Conservation (phyloP, 2,113 vertebrate species). For the Gavia stellata region DNA sequence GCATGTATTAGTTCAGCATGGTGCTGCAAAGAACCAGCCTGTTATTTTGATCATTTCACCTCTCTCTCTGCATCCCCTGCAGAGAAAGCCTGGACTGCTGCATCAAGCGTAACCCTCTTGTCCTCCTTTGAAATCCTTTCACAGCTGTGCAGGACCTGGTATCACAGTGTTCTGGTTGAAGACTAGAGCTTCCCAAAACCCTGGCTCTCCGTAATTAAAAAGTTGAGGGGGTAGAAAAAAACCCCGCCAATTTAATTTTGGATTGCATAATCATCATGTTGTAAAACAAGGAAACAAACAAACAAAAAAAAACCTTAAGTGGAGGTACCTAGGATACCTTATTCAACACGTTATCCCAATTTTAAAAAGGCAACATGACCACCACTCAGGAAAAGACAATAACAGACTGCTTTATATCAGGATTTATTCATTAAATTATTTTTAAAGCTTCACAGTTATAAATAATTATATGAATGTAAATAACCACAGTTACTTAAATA, state of each 20-base stretch:
- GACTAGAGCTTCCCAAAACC: background rate
- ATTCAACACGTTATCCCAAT: background rate
- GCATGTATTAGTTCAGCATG: background rate
- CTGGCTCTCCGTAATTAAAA: background rate
- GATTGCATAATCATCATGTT: background rate
- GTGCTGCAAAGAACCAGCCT: background rate
- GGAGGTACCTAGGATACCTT: background rate
- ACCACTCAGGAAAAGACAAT: background rate
- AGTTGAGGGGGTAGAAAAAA: background rate
- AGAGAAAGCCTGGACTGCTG: background rate
- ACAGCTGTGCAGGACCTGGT: fast-evolving
- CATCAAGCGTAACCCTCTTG: background rate
- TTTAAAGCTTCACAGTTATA: background rate
- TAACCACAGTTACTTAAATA: background rate
- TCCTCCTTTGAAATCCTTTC: background rate
- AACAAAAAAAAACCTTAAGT: background rate
- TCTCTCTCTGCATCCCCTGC: background rate
- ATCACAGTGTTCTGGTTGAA: background rate
- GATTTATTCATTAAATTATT: background rate
- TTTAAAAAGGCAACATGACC: background rate
- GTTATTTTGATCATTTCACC: background rate
- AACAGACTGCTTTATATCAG: background rate
- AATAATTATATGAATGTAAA: background rate
- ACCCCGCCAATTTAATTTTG: background rate
- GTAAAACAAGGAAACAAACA: background rate